Evolutionary conservation across 2,797 vertebrate genomes (phyloP), one percentile per base, ranked within the genome.

Genomic region (Ataeniobius toweri): DNA sequence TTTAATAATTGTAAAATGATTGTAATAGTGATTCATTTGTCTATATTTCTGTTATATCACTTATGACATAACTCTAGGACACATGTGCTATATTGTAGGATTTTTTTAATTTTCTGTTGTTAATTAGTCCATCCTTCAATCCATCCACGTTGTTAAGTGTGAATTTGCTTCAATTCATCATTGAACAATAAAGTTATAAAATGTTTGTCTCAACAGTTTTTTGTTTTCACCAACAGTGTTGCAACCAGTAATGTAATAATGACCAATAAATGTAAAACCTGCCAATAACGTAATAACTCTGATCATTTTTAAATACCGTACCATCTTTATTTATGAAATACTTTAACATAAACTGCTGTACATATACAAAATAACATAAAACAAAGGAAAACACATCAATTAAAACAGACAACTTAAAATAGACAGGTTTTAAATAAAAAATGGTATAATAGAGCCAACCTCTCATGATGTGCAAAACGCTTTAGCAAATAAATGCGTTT

Each of bases 31-130:
- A 13, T 48, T 48, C 7, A 68, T 78, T 82, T 44, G 48, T 65
- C 50, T 75, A n/a, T 71, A 1, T 78, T 18, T 74, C 28, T 51
- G 61, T 46, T 53, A 53, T n/a, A 53, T n/a, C 26, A 55, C 26
- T 63, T 85, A 14, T 44, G 3, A 22, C 50, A 55, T 5, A 6
- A 20, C 14, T 51, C 14, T 4, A 18, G 16, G 16, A 51, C 51
- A 22, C 20, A 22, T 22, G 51, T 20, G 5, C 51, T 22, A 22
- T 24, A 55, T 22, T 55, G 18, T 14, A 22, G 18, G 51, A 65
- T 65, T 39, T 31, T 48, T 7, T 48, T 14, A 39, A 22, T 39
- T 22, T 39, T 2, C 18, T 2, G 2, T 16, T 13, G 18, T 22
- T 65, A 3, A 20, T 65, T 65, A 22, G 31, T 39, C 36, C 36